These are phyloP conservation scores for Bugulina stolonifera DNA, from an alignment of 2,888 invertebrate genomes.

Conservation along the genomic window DNA sequence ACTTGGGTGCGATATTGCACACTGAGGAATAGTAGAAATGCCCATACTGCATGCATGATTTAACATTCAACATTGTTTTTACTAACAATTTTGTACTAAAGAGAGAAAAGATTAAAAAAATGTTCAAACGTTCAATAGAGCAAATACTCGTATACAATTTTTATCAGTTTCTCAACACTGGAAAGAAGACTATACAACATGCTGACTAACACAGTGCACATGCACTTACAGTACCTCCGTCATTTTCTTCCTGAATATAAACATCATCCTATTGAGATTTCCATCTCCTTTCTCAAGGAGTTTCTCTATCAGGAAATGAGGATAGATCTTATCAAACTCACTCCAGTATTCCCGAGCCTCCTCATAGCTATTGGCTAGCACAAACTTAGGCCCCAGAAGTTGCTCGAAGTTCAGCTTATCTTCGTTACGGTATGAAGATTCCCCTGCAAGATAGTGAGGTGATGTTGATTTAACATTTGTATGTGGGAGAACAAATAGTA, in stretches of 20 bases:
- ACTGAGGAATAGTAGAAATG: too few species aligned
- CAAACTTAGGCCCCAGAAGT: conserved; percentile 4
- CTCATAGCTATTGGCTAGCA: background rate
- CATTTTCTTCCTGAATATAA: conserved; percentile 23
- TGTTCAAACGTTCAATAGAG: too few species aligned
- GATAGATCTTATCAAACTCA: conserved; percentile 25
- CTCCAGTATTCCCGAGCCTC: conserved; percentile 25
- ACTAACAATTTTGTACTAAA: too few species aligned
- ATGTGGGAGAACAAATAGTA: background rate
- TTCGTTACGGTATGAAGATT: conserved; percentile 15
- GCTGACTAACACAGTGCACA: too few species aligned
- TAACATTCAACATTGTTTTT: too few species aligned
- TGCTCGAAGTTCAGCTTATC: conserved; percentile 24
- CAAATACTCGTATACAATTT: too few species aligned
- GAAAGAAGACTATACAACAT: too few species aligned
- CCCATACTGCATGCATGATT: too few species aligned
- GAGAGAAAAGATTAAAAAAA: too few species aligned
- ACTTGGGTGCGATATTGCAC: too few species aligned
- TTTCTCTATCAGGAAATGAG: conserved; percentile 18
- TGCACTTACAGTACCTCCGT: conserved; percentile 3
- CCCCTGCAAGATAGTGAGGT: background rate
- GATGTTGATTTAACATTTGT: background rate
- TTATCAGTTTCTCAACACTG: too few species aligned
- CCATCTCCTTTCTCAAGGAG: background rate
- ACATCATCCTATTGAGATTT: conserved; percentile 17